These are phyloP conservation scores for Heterotis niloticus DNA, from an alignment of 2,113 vertebrate genomes.

Conservation along the genomic window DNA sequence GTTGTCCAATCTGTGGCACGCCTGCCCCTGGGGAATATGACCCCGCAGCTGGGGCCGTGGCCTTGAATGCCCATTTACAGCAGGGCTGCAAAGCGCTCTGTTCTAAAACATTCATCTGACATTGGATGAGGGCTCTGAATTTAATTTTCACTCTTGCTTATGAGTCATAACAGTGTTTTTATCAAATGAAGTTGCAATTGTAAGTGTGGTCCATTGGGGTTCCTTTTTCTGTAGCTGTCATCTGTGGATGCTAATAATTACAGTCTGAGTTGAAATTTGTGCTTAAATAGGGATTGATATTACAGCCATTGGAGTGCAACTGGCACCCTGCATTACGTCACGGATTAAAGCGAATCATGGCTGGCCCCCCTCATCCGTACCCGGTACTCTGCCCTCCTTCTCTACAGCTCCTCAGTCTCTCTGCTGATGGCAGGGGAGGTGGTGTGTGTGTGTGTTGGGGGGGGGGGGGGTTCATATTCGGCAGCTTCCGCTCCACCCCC, in stretches of 20 bases:
- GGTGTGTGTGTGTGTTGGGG: too few species aligned
- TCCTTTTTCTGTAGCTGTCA: neutral
- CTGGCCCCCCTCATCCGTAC: neutral
- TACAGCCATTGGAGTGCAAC: neutral
- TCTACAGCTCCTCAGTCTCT: neutral
- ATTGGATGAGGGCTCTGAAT: neutral
- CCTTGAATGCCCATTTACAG: neutral
- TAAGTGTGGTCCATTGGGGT: neutral
- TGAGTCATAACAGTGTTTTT: constrained; percentile 6
- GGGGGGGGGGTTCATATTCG: constrained; percentile 39
- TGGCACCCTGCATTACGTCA: neutral
- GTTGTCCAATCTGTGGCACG: neutral
- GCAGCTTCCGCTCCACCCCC: neutral
- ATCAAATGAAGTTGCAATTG: neutral
- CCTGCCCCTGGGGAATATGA: neutral
- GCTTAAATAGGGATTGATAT: neutral
- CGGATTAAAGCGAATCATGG: neutral
- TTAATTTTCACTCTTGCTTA: neutral
- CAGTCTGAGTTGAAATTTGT: neutral
- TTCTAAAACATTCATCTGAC: neutral
- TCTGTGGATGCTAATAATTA: neutral
- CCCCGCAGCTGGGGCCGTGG: neutral
- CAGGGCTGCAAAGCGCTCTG: too few species aligned
- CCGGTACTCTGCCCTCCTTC: neutral
- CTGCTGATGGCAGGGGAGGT: constrained; percentile 49